Conservation (phyloP, 1,140 invertebrate genomes). For the Drosophila paulistorum region DNA sequence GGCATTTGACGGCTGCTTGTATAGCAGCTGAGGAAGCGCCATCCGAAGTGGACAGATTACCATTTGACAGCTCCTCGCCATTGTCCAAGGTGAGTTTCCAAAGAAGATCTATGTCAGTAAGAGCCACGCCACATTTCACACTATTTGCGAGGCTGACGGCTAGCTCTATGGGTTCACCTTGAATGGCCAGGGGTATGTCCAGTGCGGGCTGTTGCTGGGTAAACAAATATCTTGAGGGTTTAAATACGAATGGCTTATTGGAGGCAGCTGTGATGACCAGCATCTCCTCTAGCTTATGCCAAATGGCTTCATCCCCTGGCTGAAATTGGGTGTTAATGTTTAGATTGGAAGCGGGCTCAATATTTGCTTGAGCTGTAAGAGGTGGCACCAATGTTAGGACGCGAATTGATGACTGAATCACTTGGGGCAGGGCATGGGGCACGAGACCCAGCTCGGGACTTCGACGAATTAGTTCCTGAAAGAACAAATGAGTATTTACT, state of each 20-base stretch:
- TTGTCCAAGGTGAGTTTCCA: constrained; percentile 88
- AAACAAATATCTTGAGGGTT: constrained; percentile 89
- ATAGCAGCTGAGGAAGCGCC: constrained; percentile 64
- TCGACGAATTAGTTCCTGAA: constrained; percentile 67
- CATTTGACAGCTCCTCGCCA: constrained; percentile 81
- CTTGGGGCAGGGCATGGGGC: constrained; percentile 72
- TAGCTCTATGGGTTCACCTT: constrained; percentile 92
- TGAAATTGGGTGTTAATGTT: constrained; percentile 83
- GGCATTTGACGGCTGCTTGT: constrained; percentile 81
- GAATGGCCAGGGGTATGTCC: constrained; percentile 87
- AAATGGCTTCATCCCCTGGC: constrained; percentile 84
- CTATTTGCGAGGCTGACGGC: constrained; percentile 89
- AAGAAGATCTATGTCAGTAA: constrained; percentile 87
- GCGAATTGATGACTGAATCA: constrained; percentile 73
- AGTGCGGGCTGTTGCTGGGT: constrained; percentile 87
- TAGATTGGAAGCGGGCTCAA: constrained; percentile 86
- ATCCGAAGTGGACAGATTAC: constrained; percentile 70
- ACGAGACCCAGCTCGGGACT: constrained; percentile 73
- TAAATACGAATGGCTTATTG: constrained; percentile 89
- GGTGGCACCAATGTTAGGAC: constrained; percentile 75
- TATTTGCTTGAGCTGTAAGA: constrained; percentile 83
- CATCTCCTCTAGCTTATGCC: constrained; percentile 91
- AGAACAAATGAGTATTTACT: background rate
- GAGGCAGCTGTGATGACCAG: constrained; percentile 88
- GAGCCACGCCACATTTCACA: constrained; percentile 55